Conservation (phyloP, 2,797 vertebrate species). For the Myotis findleyi region DNA sequence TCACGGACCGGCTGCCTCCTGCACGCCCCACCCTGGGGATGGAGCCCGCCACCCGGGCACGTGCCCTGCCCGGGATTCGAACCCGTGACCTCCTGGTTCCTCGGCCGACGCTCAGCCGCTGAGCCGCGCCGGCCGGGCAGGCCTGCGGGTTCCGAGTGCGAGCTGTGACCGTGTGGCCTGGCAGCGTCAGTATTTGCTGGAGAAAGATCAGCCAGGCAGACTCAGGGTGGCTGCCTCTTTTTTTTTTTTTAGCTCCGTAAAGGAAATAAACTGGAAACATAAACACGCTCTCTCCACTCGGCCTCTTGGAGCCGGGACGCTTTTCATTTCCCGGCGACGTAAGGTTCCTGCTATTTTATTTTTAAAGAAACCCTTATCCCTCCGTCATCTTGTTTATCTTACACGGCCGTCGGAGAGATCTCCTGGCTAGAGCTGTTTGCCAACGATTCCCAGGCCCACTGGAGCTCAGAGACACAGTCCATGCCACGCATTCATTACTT, state of each 20-base stretch:
- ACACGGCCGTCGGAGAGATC: not conserved
- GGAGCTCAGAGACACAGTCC: not conserved
- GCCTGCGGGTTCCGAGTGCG: not conserved
- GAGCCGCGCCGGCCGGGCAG: too few species aligned
- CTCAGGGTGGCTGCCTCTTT: not conserved
- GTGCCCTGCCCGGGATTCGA: too few species aligned
- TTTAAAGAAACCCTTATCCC: not conserved
- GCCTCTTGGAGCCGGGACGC: not conserved
- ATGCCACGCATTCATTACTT: not conserved
- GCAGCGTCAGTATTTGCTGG: constrained; percentile 48
- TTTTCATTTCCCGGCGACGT: not conserved
- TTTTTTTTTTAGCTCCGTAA: not conserved
- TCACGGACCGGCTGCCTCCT: too few species aligned
- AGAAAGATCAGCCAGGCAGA: not conserved
- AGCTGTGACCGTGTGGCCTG: not conserved
- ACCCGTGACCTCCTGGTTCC: too few species aligned
- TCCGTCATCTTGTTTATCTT: not conserved
- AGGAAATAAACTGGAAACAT: not conserved
- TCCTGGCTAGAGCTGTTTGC: not conserved
- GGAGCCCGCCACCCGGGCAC: too few species aligned
- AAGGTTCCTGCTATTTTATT: not conserved
- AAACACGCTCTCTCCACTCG: not conserved
- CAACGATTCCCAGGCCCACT: not conserved
- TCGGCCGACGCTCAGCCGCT: too few species aligned
- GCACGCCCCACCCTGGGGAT: too few species aligned